Evolutionary conservation across 1,140 invertebrate genomes (phyloP), one percentile per base, ranked within the genome.

Genomic region (Platorchestia sp.): DNA sequence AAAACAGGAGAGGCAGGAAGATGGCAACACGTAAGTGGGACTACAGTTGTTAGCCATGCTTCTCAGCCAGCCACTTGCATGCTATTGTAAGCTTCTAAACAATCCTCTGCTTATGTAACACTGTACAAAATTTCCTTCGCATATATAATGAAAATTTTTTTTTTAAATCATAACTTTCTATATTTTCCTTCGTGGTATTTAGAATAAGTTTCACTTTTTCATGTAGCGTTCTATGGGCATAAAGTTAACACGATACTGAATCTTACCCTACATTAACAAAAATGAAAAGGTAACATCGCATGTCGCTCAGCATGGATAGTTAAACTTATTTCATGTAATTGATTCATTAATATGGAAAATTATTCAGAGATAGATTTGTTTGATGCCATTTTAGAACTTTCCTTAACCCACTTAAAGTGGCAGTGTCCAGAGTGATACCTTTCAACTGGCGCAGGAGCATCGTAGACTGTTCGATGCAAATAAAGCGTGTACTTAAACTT

Each of bases 1-100:
- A 95, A 89, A 96, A 96, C 95, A 95, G 96, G 96, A 86, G 75
- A 59, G 96, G 96, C 51, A 96, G 96, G 47, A 96, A 96, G 95
- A 95, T 93, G 87, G 96, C 95, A 45, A 95, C 75, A 51, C 96
- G 96, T 96, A 96, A 95, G 95, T 95, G 90, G 43, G 91, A 95
- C 95, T 86, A 95, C 53, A 43, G 87, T 86, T 95, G 95, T 87
- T 86, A 86, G 95, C 95, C 95, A 95, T 95, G 40, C 91, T 93
- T 47, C 95, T 90, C 40, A 86, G 40, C 42, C 95, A 36, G 53
- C 27, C 53, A 59, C 53, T 95, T 14, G 93, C 93, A 51, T 95
- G 93, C 53, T 44, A 95, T 47, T 47, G n/a, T 19, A 51, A 45
- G 91, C 91, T 93, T 93, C 41, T 44, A 42, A 41, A 19, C n/a